Base-by-base conservation (phyloP, 2,113 vertebrate genomes). In the Tyto alba region DNA sequence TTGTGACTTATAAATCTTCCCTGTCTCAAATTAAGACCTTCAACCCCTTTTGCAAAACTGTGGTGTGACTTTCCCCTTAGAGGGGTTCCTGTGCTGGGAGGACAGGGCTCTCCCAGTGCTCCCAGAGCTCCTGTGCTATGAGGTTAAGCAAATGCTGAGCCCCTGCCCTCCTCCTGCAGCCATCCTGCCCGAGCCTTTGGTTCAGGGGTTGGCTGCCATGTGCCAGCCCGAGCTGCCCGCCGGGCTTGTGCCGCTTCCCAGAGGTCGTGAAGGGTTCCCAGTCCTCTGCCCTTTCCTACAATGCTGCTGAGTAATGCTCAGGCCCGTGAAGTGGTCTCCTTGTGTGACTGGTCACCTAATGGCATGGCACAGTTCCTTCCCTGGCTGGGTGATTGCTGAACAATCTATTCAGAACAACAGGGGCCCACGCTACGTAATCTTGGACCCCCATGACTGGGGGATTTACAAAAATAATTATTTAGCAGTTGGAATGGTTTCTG, bases 391-490 rank as follows among this genome's bases (percentile, higher is more conserved):
- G 36, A 16, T 9, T 40, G 75, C 36, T 48, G 64, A 43, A 19
- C 8, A 40, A n/a, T n/a, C 45, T 55, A 7, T 22, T 55, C 30
- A 23, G 55, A 59, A 40, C 7, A 15, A 11, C 20, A 30, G 63
- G 32, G 2, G 2, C 55, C 41, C 3, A 2, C 3, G 0, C 62
- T 43, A 2, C 1, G 1, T 45, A 8, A 40, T 50, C 62, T 15
- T 12, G 36, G 63, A 20, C 60, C 72, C 41, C 73, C 0, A 0
- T 67, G 83, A 29, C 20, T 16, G 20, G 11, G 25, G 55, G 48
- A 10, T 69, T 80, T 57, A 21, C 20, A 38, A 38, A 60, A 62
- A 30, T 17, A 56, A 38, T 30, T 34, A 48, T 52, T 30, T 7
- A 47, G 47, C 66, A 68, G 9, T 41, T 56, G 41, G 41, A n/a